These are phyloP conservation scores for Lerista edwardsae DNA, from an alignment of 2,797 vertebrate genomes.

Conservation along the genomic window DNA sequence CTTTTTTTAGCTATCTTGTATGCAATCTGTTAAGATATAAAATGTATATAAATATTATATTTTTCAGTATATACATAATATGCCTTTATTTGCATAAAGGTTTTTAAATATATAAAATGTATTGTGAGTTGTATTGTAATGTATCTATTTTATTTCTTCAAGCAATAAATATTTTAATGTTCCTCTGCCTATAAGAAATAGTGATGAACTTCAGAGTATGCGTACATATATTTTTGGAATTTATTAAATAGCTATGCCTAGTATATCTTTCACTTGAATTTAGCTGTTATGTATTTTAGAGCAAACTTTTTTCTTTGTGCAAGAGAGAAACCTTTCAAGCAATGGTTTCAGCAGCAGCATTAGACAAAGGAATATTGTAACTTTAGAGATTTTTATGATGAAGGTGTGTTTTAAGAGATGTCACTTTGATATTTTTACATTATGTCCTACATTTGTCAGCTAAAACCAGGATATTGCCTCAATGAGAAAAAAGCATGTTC, in stretches of 20 bases:
- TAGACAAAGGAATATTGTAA: constrained; percentile 88
- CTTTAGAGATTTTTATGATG: constrained; percentile 87
- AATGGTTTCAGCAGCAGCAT: constrained; percentile 79
- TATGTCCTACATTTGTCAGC: constrained; percentile 99
- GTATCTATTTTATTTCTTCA: constrained; percentile 48
- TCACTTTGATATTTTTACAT: constrained; percentile 99
- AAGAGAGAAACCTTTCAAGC: constrained; percentile 80
- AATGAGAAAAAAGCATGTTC: constrained; percentile 98
- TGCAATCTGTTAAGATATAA: constrained; percentile 28
- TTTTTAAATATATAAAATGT: constrained; percentile 35
- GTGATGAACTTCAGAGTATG: constrained; percentile 43
- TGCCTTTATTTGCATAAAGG: no score
- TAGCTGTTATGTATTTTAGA: constrained; percentile 78
- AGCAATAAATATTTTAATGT: constrained; percentile 51
- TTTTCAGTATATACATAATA: no score
- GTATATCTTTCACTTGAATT: constrained; percentile 59
- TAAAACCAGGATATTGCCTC: constrained; percentile 99
- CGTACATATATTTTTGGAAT: constrained; percentile 39
- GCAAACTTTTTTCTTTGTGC: constrained; percentile 77
- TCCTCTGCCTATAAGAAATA: constrained; percentile 26
- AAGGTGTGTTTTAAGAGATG: constrained; percentile 89
- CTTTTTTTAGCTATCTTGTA: constrained; percentile 22
- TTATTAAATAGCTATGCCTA: neutral
- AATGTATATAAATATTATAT: constrained; percentile 3
- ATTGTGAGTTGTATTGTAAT: constrained; percentile 42